phyloP scores from a whole-genome alignment of 1,140 invertebrate genomes.

The Ceratosolen fusciceps region DNA sequence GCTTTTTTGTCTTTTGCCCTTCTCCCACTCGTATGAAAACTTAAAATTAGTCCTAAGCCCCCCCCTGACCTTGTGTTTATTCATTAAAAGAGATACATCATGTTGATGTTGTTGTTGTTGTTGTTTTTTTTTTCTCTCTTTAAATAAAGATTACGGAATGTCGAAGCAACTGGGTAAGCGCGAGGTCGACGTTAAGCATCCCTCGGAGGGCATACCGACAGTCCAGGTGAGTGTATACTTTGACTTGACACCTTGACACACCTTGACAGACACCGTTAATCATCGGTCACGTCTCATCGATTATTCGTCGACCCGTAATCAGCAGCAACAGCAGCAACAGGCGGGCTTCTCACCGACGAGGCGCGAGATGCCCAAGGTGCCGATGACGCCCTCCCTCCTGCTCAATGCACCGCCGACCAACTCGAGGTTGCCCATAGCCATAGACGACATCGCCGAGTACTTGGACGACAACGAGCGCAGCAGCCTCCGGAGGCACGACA shows the following conservation, averaged over 20 bases:
- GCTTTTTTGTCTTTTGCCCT: no score
- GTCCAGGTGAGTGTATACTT: slow-evolving; percentile 56
- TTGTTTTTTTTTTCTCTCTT: no score
- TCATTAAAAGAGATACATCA: no score
- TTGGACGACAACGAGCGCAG: slow-evolving; percentile 32
- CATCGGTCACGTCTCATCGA: no score
- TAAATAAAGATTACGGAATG: not conserved
- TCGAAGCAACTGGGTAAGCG: not conserved
- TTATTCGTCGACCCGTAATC: no score
- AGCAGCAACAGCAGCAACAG: not conserved
- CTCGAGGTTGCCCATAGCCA: slow-evolving; percentile 18
- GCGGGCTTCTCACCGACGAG: slow-evolving; percentile 4
- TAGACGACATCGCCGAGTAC: slow-evolving; percentile 40
- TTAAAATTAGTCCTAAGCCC: no score
- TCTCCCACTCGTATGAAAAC: no score
- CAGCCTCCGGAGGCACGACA: not conserved
- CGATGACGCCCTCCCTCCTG: slow-evolving; percentile 33
- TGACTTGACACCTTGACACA: no score
- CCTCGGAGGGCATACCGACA: slow-evolving; percentile 54
- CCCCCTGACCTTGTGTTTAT: no score
- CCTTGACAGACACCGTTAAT: no score
- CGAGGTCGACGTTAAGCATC: slow-evolving; percentile 9
- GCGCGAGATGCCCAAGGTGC: not conserved
- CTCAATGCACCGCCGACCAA: slow-evolving; percentile 24
- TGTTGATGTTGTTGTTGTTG: no score